Evolutionary conservation across 2,888 invertebrate genomes (phyloP).

Genomic region (Bellardia bayeri): DNA sequence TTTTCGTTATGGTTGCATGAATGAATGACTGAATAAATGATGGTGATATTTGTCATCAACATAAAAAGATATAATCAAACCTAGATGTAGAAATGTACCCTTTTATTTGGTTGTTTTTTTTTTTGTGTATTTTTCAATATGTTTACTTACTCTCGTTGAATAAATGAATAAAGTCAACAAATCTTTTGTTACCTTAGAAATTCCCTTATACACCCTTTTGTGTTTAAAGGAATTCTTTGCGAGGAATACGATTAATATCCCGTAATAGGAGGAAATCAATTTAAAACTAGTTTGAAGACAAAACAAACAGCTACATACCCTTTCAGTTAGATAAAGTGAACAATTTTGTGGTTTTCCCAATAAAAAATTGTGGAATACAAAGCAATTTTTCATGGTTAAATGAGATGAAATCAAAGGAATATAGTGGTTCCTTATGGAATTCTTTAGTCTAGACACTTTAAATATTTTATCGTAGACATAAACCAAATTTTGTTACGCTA

Average conservation of each 20-base stretch:
- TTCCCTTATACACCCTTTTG: constrained; percentile 43
- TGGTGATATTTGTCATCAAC: constrained; percentile 73
- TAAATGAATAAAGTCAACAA: constrained; percentile 64
- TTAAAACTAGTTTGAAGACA: constrained; percentile 69
- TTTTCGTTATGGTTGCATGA: constrained; percentile 51
- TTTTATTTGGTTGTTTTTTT: constrained; percentile 20
- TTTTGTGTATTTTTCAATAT: constrained; percentile 41
- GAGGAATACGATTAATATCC: constrained; percentile 68
- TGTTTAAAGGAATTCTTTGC: constrained; percentile 26
- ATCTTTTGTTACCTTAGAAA: constrained; percentile 71
- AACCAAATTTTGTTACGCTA: neutral
- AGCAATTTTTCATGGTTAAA: constrained; percentile 66
- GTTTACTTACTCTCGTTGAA: constrained; percentile 58
- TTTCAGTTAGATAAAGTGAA: constrained; percentile 13
- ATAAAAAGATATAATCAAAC: constrained; percentile 70
- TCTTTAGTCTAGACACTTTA: neutral
- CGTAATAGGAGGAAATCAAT: constrained; percentile 73
- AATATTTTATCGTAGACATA: constrained; percentile 6
- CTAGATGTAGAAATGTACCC: constrained; percentile 42
- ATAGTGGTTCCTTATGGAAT: neutral
- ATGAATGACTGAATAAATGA: constrained; percentile 62
- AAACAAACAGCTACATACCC: neutral
- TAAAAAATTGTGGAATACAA: constrained; percentile 18
- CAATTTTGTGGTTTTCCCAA: constrained; percentile 63
- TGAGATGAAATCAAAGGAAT: constrained; percentile 25